Evolutionary conservation across 2,888 invertebrate species (phyloP), one percentile per base, ranked within the genome.

Genomic region (Drosophila melanosoma): DNA sequence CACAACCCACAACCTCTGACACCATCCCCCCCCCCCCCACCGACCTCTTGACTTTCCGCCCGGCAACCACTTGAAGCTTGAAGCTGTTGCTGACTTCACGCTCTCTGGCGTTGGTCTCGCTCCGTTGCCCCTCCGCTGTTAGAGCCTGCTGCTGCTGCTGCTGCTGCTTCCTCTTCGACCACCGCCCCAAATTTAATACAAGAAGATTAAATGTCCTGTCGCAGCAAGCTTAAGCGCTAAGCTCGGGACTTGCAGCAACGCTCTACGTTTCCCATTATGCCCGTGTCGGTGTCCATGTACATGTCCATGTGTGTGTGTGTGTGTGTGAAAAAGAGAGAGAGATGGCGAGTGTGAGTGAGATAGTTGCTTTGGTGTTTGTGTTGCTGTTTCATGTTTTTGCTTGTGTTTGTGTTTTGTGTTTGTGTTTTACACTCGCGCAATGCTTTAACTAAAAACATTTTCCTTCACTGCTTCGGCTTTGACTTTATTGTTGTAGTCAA

Each of bases 171-270:
- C 45, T 35, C 54, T 23, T 40, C 32, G 35, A 38, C 38, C 52
- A 32, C 76, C 56, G 66, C 33, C 71, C 76, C 71, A 60, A 64
- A 69, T 64, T 74, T 83, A 87, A 86, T 90, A 83, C 87, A 89
- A 78, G 79, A 68, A 83, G 90, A 87, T 87, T 90, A 90, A 87
- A 87, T 90, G 90, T 87, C 87, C 87, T 87, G 87, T 89, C 90
- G 87, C 89, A 90, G 82, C 76, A 79, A 87, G 81, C 89, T 87
- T 90, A 74, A 60, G 74, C 82, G 76, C 68, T 87, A 86, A 87
- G 89, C 89, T 52, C 69, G 63, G 67, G 76, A 82, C 82, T 90
- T 83, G 77, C 77, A 82, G 57, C 78, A 61, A 60, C 56, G 66
- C 66, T 81, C 51, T 38, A 81, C 73, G 69, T 64, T 78, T 54